phyloP scores from a whole-genome alignment of 2,113 vertebrate genomes.

The Zosterops hypoxanthus region DNA sequence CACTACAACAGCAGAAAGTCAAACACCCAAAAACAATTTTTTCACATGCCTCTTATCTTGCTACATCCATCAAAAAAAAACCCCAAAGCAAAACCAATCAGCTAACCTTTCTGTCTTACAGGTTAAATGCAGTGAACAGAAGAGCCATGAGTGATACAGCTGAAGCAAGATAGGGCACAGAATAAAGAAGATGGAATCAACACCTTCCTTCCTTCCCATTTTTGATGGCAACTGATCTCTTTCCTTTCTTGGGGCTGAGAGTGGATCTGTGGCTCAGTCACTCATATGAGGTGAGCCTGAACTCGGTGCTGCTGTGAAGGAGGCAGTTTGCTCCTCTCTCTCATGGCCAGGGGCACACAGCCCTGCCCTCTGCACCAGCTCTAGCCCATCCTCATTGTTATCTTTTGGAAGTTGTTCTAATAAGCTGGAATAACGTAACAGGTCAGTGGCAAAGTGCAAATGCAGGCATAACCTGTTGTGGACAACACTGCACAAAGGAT shows the following conservation, averaged over 20 bases:
- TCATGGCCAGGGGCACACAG: rapidly evolving
- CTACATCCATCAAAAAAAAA: background rate
- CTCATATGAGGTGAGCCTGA: background rate
- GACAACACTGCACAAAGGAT: background rate
- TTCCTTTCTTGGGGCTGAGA: background rate
- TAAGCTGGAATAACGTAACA: rapidly evolving
- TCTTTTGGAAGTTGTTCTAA: background rate
- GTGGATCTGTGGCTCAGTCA: background rate
- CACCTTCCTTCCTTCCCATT: background rate
- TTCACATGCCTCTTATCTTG: background rate
- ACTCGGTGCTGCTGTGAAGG: rapidly evolving
- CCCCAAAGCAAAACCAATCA: background rate
- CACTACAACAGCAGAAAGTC: background rate
- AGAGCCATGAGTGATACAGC: rapidly evolving
- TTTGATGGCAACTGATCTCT: background rate
- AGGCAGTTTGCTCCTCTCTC: background rate
- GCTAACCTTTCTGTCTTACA: background rate
- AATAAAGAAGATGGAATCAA: background rate
- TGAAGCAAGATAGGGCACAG: background rate
- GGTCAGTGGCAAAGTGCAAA: background rate
- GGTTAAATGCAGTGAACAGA: background rate
- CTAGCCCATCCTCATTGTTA: background rate
- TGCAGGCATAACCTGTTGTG: background rate
- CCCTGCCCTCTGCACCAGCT: background rate
- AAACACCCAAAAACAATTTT: rapidly evolving